These are phyloP conservation scores for Sthenelais limicola DNA, from an alignment of 2,888 invertebrate species.

Conservation along the genomic window DNA sequence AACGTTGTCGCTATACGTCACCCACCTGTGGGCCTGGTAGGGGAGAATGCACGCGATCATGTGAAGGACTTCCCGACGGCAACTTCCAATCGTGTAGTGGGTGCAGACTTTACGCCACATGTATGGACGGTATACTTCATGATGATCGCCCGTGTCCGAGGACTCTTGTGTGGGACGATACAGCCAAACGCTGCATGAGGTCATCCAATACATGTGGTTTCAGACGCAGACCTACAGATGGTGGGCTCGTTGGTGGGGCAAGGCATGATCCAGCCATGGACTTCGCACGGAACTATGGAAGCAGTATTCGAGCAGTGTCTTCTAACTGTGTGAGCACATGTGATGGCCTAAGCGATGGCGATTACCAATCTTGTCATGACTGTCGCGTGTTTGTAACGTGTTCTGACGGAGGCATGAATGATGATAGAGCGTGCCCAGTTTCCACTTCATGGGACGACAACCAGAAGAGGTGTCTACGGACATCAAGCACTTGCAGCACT, in stretches of 20 bases:
- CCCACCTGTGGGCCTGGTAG: constrained; percentile 50
- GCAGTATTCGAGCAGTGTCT: constrained; percentile 18
- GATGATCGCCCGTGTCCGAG: constrained; percentile 29
- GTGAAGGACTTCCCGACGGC: constrained; percentile 8
- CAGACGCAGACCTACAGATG: no score
- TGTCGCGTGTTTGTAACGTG: constrained; percentile 57
- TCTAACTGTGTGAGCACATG: constrained; percentile 49
- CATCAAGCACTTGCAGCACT: constrained; percentile 28
- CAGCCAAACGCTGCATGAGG: constrained; percentile 32
- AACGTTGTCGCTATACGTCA: constrained; percentile 54
- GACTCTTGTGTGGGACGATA: constrained; percentile 38
- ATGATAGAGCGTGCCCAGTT: constrained; percentile 29
- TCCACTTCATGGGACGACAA: constrained; percentile 19
- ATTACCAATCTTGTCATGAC: constrained; percentile 56
- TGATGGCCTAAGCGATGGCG: constrained; percentile 47
- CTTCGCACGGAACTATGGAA: constrained; percentile 2
- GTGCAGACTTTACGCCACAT: constrained; percentile 19
- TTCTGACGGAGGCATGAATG: constrained; percentile 52
- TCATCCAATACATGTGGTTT: constrained; percentile 24
- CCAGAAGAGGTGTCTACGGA: constrained; percentile 21
- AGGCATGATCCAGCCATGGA: not conserved
- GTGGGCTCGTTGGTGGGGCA: no score
- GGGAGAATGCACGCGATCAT: constrained; percentile 21
- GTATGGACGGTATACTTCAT: not conserved
- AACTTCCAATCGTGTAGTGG: constrained; percentile 21